Evolutionary conservation across 2,113 vertebrate species (phyloP).

Genomic region (Gymnorhina tibicen): DNA sequence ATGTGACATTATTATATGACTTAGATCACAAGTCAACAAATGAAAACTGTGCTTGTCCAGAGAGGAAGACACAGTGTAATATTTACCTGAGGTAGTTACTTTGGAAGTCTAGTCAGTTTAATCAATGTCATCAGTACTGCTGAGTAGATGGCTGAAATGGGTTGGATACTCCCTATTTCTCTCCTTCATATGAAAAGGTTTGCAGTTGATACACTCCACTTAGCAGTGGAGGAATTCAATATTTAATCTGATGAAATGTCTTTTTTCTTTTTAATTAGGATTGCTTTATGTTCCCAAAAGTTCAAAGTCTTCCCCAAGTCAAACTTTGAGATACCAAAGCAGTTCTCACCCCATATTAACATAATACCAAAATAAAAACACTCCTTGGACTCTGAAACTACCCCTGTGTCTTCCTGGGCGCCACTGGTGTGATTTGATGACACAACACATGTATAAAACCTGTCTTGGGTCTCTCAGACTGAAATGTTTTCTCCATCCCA

Average conservation of each 20-base stretch:
- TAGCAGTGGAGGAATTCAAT: neutral
- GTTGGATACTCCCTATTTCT: neutral
- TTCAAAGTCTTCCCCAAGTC: neutral
- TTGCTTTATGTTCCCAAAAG: neutral
- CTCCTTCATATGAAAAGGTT: neutral
- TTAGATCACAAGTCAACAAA: neutral
- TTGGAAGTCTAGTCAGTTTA: neutral
- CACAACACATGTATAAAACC: rapidly evolving
- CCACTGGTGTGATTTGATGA: neutral
- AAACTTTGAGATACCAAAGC: neutral
- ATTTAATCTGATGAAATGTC: neutral
- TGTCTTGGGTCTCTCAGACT: neutral
- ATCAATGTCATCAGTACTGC: neutral
- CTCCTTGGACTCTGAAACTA: neutral
- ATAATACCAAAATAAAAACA: neutral
- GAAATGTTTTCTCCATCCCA: neutral
- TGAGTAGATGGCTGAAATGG: neutral
- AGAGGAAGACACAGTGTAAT: neutral
- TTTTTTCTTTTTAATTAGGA: neutral
- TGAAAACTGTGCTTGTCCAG: neutral
- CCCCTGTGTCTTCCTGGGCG: neutral
- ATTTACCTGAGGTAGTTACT: neutral
- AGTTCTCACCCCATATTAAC: neutral
- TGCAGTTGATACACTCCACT: neutral
- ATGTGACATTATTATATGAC: neutral